phyloP scores from a whole-genome alignment of 2,888 invertebrate species.

The Agonopterix arenella region DNA sequence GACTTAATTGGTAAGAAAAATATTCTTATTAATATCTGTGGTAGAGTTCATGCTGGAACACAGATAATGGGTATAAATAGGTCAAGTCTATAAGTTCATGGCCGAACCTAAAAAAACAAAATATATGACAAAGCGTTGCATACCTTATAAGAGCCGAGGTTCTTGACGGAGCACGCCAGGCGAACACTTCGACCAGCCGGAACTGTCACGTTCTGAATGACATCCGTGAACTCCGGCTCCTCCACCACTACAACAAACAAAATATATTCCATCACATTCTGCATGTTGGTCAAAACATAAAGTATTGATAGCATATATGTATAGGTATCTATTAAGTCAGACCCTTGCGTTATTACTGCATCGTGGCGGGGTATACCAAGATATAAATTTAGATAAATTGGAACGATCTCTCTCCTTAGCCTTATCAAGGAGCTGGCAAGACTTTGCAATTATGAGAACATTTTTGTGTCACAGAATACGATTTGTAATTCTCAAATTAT shows the following conservation, averaged over 20 bases:
- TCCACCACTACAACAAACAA: slow-evolving; percentile 81
- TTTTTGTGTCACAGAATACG: slow-evolving; percentile 70
- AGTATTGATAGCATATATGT: neutral
- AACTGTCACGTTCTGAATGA: slow-evolving; percentile 93
- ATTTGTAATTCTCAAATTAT: slow-evolving; percentile 77
- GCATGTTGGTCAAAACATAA: neutral
- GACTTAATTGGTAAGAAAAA: too few relatives aligned
- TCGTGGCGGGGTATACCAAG: slow-evolving; percentile 23
- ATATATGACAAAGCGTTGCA: too few relatives aligned
- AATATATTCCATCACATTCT: neutral
- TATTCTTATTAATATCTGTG: too few relatives aligned
- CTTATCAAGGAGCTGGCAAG: slow-evolving; percentile 49
- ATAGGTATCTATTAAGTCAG: slow-evolving; percentile 2
- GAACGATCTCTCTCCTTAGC: slow-evolving; percentile 33
- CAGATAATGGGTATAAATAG: too few relatives aligned
- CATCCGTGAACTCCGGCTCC: slow-evolving; percentile 93
- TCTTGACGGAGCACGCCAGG: slow-evolving; percentile 93
- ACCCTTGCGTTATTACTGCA: slow-evolving; percentile 4
- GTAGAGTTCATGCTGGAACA: too few relatives aligned
- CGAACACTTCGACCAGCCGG: slow-evolving; percentile 93
- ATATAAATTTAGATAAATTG: slow-evolving; percentile 52
- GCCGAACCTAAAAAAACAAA: too few relatives aligned
- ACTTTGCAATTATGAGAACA: slow-evolving; percentile 61
- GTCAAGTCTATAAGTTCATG: too few relatives aligned
- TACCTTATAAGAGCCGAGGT: slow-evolving; percentile 94